These are phyloP conservation scores for Brachionus paranguensis DNA, from an alignment of 1,140 invertebrate genomes.

Conservation along the genomic window DNA sequence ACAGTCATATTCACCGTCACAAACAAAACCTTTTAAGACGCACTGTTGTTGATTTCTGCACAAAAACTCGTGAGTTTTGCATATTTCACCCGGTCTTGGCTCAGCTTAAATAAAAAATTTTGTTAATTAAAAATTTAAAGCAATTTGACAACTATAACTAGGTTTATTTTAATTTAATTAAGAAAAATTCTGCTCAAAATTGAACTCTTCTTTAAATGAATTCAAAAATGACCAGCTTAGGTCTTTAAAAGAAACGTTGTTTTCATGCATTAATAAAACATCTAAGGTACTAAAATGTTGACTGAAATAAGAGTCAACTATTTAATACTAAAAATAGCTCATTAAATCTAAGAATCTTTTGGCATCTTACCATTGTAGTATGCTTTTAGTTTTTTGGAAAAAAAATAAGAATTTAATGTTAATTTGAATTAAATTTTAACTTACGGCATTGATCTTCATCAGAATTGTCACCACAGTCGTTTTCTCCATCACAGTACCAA, in stretches of 20 bases:
- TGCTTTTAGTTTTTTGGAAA: neutral
- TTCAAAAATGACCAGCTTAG: neutral
- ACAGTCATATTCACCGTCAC: conserved; percentile 82
- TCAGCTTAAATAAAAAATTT: neutral
- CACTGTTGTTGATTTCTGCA: conserved; percentile 73
- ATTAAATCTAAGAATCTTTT: neutral
- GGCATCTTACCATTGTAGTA: conserved; percentile 5
- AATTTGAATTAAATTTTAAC: neutral
- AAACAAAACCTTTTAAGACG: conserved; percentile 85
- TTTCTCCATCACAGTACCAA: conserved; percentile 40
- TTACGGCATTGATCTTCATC: conserved; percentile 39
- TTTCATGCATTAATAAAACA: neutral
- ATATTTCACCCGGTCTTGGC: conserved; percentile 61
- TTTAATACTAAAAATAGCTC: neutral
- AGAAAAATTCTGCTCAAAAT: neutral
- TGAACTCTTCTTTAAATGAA: neutral
- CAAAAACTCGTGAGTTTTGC: conserved; percentile 74
- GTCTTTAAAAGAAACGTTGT: neutral
- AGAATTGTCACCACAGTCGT: conserved; percentile 39
- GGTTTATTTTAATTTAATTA: neutral
- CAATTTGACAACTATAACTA: neutral
- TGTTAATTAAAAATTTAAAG: neutral
- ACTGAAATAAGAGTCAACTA: neutral
- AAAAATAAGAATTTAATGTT: neutral
- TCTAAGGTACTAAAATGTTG: neutral